Percentiles rank a stretch among this genome's conserved stretches.
These are phyloP conservation scores for Cheilosia impressa DNA, from an alignment of 2,888 invertebrate species.

Conservation along the genomic window DNA sequence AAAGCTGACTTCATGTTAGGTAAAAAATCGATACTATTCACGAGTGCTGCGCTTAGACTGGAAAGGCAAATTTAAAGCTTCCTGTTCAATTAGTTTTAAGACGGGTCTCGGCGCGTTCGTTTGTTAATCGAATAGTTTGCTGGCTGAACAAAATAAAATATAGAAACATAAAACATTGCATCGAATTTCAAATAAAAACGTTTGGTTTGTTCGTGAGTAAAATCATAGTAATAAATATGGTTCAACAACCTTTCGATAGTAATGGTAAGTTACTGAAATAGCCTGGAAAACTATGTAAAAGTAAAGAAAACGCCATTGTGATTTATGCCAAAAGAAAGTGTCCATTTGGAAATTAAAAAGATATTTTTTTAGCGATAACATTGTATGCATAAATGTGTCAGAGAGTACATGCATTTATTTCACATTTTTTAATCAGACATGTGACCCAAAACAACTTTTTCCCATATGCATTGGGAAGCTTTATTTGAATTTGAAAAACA, in stretches of 20 bases:
- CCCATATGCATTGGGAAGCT: too few species aligned
- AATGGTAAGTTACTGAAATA: conserved; percentile 47
- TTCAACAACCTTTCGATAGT: conserved; percentile 68
- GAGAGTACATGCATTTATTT: too few species aligned
- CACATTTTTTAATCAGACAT: too few species aligned
- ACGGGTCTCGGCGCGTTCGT: conserved; percentile 40
- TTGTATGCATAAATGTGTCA: too few species aligned
- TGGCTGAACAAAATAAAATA: background rate
- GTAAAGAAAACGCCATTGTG: background rate
- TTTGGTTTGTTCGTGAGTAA: background rate
- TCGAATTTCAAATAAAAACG: conserved; percentile 1
- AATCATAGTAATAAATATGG: conserved; percentile 49
- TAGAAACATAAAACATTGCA: background rate
- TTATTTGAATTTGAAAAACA: too few species aligned
- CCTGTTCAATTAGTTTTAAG: conserved; percentile 54
- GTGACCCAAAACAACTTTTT: too few species aligned
- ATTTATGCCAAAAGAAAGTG: too few species aligned
- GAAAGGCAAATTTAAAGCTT: conserved; percentile 34
- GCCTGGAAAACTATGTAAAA: background rate
- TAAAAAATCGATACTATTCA: conserved; percentile 57
- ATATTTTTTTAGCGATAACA: too few species aligned
- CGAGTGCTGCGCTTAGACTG: conserved; percentile 19
- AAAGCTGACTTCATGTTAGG: background rate
- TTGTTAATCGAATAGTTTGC: conserved; percentile 32
- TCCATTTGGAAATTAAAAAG: too few species aligned